phyloP scores from a whole-genome alignment of 2,797 vertebrate genomes.

The Muraenolepis orangiensis region DNA sequence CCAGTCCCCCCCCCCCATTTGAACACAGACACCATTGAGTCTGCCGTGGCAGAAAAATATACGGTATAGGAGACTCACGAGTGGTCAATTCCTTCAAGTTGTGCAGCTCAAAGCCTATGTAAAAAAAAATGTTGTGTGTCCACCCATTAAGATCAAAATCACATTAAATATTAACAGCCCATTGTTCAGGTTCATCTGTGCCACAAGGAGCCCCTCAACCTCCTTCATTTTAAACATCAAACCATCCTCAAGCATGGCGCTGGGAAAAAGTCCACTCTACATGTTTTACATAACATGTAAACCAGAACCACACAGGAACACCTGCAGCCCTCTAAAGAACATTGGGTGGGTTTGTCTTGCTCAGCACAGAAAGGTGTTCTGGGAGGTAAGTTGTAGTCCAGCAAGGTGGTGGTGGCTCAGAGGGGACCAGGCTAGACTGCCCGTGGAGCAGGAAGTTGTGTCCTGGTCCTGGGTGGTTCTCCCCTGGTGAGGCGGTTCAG shows the following conservation, averaged over 20 bases:
- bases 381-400: too few relatives aligned
- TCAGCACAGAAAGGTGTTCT: too few relatives aligned
- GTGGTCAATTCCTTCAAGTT: not conserved
- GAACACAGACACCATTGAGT: not conserved
- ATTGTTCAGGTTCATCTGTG: not conserved
- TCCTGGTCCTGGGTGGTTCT: not conserved
- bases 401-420: too few relatives aligned
- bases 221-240: not conserved
- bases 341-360: not conserved
- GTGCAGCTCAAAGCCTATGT: not conserved
- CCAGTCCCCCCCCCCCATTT: not conserved
- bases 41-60: not conserved
- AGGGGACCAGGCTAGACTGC: not conserved
- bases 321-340: not conserved
- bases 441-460: not conserved
- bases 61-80: not conserved
- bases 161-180: conserved; percentile 7
- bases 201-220: not conserved
- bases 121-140: not conserved
- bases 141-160: not conserved
- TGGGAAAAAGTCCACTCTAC: not conserved
- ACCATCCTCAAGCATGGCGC: not conserved
- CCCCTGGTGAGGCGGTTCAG: not conserved
- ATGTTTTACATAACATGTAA: not conserved
- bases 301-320: not conserved